Evolutionary conservation across 2,797 vertebrate genomes (phyloP).

Genomic region (Gambelia wislizenii): DNA sequence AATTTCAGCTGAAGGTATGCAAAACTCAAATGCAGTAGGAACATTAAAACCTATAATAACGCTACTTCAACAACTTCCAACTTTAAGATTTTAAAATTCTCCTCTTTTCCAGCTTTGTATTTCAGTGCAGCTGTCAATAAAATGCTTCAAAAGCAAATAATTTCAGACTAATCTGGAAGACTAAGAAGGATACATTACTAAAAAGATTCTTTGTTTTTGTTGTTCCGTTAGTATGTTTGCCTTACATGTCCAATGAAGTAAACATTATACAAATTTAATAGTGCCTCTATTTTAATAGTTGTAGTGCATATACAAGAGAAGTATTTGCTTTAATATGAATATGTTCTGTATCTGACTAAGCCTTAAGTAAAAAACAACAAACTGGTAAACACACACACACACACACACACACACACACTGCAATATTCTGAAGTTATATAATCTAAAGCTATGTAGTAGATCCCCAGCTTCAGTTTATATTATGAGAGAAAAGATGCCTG

Average conservation of each 20-base stretch:
- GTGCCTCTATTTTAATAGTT: neutral
- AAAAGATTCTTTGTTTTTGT: neutral
- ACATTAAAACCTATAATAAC: neutral
- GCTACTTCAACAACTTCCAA: neutral
- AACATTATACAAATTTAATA: neutral
- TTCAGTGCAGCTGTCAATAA: neutral
- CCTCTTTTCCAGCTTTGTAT: neutral
- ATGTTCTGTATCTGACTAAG: neutral
- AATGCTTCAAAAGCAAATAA: neutral
- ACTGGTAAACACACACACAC: no score
- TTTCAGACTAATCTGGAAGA: neutral
- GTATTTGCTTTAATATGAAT: neutral
- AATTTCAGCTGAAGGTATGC: neutral
- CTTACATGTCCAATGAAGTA: neutral
- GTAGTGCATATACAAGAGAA: neutral
- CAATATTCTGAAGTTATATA: neutral
- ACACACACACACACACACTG: neutral
- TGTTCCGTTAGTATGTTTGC: neutral
- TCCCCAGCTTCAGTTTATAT: neutral
- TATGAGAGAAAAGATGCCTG: neutral
- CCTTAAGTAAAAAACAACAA: neutral
- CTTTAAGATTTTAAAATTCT: neutral
- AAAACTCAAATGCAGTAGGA: neutral
- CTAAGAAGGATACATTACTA: neutral
- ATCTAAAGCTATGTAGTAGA: slow-evolving; percentile 8